Evolutionary conservation across 2,113 vertebrate species (phyloP), one percentile per base, ranked within the genome.

Genomic region (Columba janthina): DNA sequence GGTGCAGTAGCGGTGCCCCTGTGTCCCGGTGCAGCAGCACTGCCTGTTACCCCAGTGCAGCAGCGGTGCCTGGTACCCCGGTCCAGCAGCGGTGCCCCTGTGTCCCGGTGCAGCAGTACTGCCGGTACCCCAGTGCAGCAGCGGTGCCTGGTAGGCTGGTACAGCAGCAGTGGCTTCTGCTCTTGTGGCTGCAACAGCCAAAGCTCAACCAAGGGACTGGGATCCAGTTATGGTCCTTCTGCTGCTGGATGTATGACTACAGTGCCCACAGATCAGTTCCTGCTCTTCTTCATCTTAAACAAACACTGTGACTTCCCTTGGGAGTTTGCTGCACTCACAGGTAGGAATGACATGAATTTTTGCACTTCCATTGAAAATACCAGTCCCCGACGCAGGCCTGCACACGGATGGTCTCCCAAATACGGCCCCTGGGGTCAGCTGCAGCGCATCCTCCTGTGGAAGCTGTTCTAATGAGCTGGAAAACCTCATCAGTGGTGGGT

Each of bases 311-410:
- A 9, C 36, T 31, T 14, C 10, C 62, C 40, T 7, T 1, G 22
- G 76, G 61, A 7, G 0, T 20, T 4, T 7, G 42, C 36, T 8
- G 2, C 2, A 1, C 73, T 6, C 1, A 0, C 44, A 6, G 58
- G 7, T 3, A 1, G 57, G 17, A 3, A 8, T 1, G 62, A 2
- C 1, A 0, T 0, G 54, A 8, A 12, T 20, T 76, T 40, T 1
- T 40, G 67, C 1, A 2, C 7, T 62, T 31, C n/a, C 8, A 0
- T 2, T 72, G 71, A 8, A 6, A 29, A 3, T 0, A 34, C 1
- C 5, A 2, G 76, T 11, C 0, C 26, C 56, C 9, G 51, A 6
- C 2, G 50, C 6, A 2, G 44, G 11, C 25, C 72, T 25, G 15
- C 13, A 25, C 6, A 3, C 53, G 9, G 48, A 8, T 12, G 50